These are phyloP conservation scores for Norana najaformis DNA, from an alignment of 2,888 invertebrate species.

Conservation along the genomic window DNA sequence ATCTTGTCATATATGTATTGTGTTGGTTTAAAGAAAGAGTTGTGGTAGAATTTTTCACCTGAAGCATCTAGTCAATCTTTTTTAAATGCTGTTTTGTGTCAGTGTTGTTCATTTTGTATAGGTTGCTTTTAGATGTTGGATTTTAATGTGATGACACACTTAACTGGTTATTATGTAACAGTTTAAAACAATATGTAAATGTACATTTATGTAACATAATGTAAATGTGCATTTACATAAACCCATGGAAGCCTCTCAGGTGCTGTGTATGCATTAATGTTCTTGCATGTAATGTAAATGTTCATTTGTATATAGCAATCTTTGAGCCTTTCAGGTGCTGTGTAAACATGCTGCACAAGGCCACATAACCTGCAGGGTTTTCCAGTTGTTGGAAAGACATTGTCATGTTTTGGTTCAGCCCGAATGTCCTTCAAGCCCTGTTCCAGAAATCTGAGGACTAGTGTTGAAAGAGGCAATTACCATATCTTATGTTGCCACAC, in stretches of 20 bases:
- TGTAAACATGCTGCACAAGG: background rate
- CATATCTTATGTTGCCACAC: too few species aligned
- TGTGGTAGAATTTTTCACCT: background rate
- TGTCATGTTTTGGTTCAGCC: background rate
- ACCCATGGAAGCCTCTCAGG: background rate
- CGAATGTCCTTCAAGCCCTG: background rate
- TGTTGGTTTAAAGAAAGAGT: too few species aligned
- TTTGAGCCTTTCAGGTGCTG: background rate
- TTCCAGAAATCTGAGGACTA: background rate
- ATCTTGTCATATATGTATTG: too few species aligned
- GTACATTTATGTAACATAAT: background rate
- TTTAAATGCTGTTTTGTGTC: background rate
- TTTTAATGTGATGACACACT: background rate
- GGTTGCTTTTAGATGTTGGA: background rate
- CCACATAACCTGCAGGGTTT: background rate
- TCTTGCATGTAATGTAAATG: too few species aligned
- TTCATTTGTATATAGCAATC: too few species aligned
- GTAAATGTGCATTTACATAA: background rate
- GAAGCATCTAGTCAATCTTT: slow-evolving; percentile 13
- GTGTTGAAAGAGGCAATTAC: background rate
- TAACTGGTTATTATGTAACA: too few species aligned
- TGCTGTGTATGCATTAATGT: background rate
- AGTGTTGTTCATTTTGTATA: background rate
- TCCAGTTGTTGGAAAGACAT: too few species aligned
- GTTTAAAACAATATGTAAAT: background rate